Evolutionary conservation across 2,888 invertebrate genomes (phyloP).

Genomic region (Lordiphosa fenestrarum): DNA sequence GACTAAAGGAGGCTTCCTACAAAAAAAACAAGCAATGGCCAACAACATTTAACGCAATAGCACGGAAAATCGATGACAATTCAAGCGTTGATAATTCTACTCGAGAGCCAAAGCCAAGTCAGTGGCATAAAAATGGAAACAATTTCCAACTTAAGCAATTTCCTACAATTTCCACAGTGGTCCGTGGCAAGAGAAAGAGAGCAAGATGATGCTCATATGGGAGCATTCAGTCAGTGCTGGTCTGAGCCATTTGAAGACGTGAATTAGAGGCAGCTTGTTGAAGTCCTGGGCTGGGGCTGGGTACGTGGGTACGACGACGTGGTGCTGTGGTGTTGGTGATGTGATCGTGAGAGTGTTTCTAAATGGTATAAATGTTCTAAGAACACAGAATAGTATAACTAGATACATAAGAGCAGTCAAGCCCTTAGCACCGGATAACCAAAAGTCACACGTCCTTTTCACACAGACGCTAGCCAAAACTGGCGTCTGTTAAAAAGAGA

Average conservation of each 20-base stretch:
- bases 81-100: conserved; percentile 71
- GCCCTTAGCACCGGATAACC: too few relatives aligned
- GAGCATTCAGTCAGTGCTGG: conserved; percentile 38
- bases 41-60: conserved; percentile 70
- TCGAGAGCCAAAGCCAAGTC: conserved; percentile 33
- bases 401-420: too few relatives aligned
- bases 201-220: conserved; percentile 40
- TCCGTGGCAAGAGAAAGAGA: conserved; percentile 16
- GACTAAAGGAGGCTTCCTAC: conserved; percentile 33
- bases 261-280: conserved; percentile 53
- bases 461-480: too few relatives aligned
- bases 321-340: too few relatives aligned
- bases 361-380: too few relatives aligned
- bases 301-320: background rate
- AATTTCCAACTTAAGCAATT: conserved; percentile 72
- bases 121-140: conserved; percentile 65
- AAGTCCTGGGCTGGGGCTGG: conserved; percentile 3
- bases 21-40: conserved; percentile 42
- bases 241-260: conserved; percentile 60
- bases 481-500: too few relatives aligned
- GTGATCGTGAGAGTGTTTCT: too few relatives aligned
- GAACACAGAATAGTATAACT: too few relatives aligned
- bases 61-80: conserved; percentile 75
- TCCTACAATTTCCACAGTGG: conserved; percentile 65
- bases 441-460: too few relatives aligned